Evolutionary conservation across 1,140 invertebrate species (phyloP), one percentile per base, ranked within the genome.

Genomic region (Drosophila serrata): DNA sequence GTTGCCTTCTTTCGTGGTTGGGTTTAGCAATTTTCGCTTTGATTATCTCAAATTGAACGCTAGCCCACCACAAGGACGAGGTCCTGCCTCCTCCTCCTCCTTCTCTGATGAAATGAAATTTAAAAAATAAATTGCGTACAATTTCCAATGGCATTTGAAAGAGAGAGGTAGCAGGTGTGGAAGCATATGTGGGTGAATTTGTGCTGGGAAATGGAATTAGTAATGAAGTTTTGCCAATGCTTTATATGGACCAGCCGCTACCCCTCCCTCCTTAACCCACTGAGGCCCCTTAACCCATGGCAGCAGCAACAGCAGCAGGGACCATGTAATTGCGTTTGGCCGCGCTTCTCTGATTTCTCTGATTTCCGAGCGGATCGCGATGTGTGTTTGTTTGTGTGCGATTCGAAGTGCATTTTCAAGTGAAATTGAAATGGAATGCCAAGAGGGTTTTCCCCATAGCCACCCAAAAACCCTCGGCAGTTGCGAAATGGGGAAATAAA

Each of bases 171-270:
- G 19, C n/a, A n/a, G n/a, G n/a, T n/a, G n/a, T n/a, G 15, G 11
- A 12, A 24, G n/a, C 75, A 46, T 68, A 27, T 61, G 79, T 67
- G 59, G 45, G 51, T 60, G 19, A 40, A 19, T 42, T 42, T 60
- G 58, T 57, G 67, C 60, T 67, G 57, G 57, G 60, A 78, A 78
- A 78, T 53, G 49, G 72, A 80, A 84, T 80, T 77, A 73, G 62
- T 85, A 85, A 77, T 85, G 48, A 81, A 81, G 73, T 81, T 77
- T 80, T 72, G 53, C 65, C 65, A 48, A 72, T 59, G 69, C 65
- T 72, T 72, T 72, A 72, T 72, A 72, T 29, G 19, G 49, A 24
- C 19, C 24, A 37, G 6, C 7, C 3, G 4, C n/a, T n/a, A n/a
- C n/a, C n/a, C n/a, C n/a, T 9, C 3, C 24, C 58, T 29, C 29